Evolutionary conservation across 2,797 vertebrate species (phyloP), one percentile per base, ranked within the genome.

Genomic region (Dryobates pubescens): DNA sequence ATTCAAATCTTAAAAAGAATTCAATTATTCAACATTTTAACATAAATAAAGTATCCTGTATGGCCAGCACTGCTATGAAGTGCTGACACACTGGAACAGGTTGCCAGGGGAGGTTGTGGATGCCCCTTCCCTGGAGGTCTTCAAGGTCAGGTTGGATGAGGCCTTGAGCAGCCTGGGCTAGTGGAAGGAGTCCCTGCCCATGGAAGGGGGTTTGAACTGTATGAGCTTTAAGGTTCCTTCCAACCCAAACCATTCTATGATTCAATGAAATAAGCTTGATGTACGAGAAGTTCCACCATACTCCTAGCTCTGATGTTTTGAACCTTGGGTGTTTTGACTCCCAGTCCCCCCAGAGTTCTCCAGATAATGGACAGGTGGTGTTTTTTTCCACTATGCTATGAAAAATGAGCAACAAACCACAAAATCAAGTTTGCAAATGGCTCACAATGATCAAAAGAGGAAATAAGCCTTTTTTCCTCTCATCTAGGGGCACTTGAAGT

Each of bases 251-350:
- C 41, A 43, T 43, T 43, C 41, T 43, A 16, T 43, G 41, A 43
- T 17, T 43, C 32, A 11, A 17, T 24, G 19, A 17, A 30, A 18
- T 19, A 20, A 0, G 4, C 23, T 64, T 13, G 62, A 43, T 43
- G 7, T 12, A 18, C 34, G 17, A 32, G 5, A 12, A 62, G 11
- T 27, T 2, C 0, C 6, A 24, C 38, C 36, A 13, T 7, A 13
- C 24, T 13, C 0, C 0, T 3, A 29, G 20, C 57, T 74, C 9
- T 6, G 2, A 24, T 0, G 3, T 6, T 32, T 36, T 26, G 27
- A 29, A 6, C 27, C 26, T 9, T 29, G 9, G 38, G 10, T 56
- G 54, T 9, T 43, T 22, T 4, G 16, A 10, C n/a, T 27, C 24
- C 10, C 56, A 27, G 20, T 3, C 43, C 38, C 70, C 17, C 32